A percentile compares a stretch with the other conserved stretches of the same genome.
These are phyloP conservation scores for Clarias pachynema DNA, from an alignment of 2,797 vertebrate species.

Conservation along the genomic window DNA sequence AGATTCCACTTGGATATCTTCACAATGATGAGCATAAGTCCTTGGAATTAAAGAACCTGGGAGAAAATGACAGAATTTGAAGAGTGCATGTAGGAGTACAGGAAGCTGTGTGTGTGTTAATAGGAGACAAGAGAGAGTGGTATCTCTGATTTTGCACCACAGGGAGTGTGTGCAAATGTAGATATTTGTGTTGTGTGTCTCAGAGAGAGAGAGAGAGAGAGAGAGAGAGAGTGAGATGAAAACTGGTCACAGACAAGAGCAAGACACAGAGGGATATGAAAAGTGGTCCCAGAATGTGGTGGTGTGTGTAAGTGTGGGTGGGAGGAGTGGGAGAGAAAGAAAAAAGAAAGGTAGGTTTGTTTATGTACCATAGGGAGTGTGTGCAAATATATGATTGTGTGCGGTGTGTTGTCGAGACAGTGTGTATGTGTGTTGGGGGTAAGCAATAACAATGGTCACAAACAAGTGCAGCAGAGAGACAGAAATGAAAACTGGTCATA, in stretches of 20 bases:
- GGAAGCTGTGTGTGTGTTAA: conserved; percentile 8
- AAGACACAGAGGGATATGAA: conserved; percentile 17
- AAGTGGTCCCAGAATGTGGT: conserved; percentile 1
- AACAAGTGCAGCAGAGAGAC: conserved; percentile 13
- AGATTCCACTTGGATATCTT: background rate
- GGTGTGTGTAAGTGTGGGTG: conserved; percentile 5
- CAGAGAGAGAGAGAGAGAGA: conserved; percentile 5
- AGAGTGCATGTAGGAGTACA: background rate
- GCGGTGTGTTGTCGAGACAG: background rate
- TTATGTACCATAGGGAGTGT: conserved; percentile 21
- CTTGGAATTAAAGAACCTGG: background rate
- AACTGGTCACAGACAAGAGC: conserved; percentile 21
- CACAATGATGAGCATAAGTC: too few relatives aligned
- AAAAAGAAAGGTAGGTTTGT: conserved; percentile 18
- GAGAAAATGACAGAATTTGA: background rate
- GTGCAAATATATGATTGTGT: conserved; percentile 19
- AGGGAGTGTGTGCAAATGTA: conserved; percentile 19
- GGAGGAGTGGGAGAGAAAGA: conserved; percentile 21
- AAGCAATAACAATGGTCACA: conserved; percentile 16
- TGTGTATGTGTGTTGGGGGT: background rate
- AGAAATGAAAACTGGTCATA: background rate
- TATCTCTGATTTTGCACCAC: conserved; percentile 13
- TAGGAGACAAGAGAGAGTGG: background rate
- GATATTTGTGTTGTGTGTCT: conserved; percentile 8
- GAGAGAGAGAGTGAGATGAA: conserved; percentile 7